Evolutionary conservation across 2,797 vertebrate species (phyloP), one percentile per base, ranked within the genome.

Genomic region (Cetoscarus ocellatus): DNA sequence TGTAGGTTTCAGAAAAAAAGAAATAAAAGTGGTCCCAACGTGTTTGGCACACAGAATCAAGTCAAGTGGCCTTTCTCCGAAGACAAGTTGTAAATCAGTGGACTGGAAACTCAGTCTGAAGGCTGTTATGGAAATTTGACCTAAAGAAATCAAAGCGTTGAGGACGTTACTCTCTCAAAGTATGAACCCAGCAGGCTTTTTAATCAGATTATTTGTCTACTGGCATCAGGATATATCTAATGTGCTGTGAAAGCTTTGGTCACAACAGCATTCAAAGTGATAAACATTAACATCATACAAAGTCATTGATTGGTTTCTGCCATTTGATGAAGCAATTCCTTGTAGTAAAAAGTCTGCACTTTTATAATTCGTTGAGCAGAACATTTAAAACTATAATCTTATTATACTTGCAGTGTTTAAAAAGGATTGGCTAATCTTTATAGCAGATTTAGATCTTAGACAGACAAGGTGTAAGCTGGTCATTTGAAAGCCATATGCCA

Each of bases 401-500:
- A 94, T 94, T 94, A 92, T 80, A 78, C 77, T 79, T 75, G 85
- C 80, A 86, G 90, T 93, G 81, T 90, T 90, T 92, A 88, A 91
- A 92, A 88, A 71, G 88, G 90, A 92, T 91, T 88, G 86, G 69
- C 74, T 91, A 92, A 89, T 91, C 93, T 91, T 89, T 89, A 91
- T 91, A 89, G 81, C 74, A 86, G 90, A 93, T 93, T 92, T 93
- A 92, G 88, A 93, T 93, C 83, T 92, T 86, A 88, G 84, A 89
- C 86, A 90, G 90, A 90, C 86, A 84, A 93, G 85, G 83, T 90
- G 84, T 93, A 92, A 92, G 85, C 91, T 86, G 91, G 86, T 91
- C 88, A 91, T 92, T 88, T 85, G 82, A 91, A 87, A 92, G 88
- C 92, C 94, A 93, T 94, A 94, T 94, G 93, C 84, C 86, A 88